Conservation (phyloP, 2,113 vertebrate species). For the Pterocles gutturalis region DNA sequence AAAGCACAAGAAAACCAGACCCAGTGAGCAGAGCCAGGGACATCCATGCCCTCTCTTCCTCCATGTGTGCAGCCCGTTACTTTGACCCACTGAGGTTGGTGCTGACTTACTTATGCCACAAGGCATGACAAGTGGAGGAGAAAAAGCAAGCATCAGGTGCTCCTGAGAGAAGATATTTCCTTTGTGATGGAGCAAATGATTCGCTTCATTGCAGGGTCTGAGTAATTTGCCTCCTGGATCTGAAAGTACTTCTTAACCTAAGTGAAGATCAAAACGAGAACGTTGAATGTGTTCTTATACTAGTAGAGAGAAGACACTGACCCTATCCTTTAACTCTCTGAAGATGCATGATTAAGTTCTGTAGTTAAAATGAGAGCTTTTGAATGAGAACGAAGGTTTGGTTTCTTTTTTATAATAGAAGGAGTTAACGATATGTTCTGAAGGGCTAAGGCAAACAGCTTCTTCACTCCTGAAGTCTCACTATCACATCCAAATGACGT, state of each 20-base stretch:
- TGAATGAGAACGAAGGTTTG: background rate
- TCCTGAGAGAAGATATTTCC: background rate
- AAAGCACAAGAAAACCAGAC: background rate
- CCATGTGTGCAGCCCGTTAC: fast-evolving
- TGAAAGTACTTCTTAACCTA: background rate
- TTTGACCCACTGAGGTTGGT: background rate
- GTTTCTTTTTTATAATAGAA: background rate
- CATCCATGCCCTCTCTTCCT: background rate
- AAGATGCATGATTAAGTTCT: background rate
- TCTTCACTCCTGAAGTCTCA: background rate
- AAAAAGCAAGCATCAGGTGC: background rate
- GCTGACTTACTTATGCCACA: background rate
- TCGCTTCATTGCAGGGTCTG: background rate
- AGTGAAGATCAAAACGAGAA: background rate
- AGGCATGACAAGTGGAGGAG: background rate
- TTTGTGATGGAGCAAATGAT: background rate
- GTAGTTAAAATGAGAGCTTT: background rate
- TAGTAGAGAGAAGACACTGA: background rate
- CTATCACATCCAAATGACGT: fast-evolving
- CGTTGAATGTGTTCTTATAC: fast-evolving
- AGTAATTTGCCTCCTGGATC: background rate
- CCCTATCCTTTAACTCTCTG: background rate
- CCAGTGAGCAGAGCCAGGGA: background rate
- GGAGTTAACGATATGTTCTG: background rate
- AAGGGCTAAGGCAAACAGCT: background rate